A percentile compares a stretch with the other conserved stretches of the same genome.
phyloP scores from a whole-genome alignment of 2,113 vertebrate genomes.

The Tragelaphus strepsiceros region DNA sequence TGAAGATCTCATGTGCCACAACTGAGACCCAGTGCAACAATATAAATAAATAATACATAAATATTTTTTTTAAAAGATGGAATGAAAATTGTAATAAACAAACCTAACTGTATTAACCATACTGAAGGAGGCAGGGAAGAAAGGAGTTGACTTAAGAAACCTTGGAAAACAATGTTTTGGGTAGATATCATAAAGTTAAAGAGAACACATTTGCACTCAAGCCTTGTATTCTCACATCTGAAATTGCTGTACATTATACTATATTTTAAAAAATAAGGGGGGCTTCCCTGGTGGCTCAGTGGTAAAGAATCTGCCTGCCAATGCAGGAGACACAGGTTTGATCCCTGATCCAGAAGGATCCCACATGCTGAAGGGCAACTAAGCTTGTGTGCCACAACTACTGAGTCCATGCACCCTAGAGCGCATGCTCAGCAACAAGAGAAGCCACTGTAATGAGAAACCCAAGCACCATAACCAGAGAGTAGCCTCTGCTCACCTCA shows the following conservation, averaged over 20 bases:
- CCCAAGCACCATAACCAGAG: background rate
- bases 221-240: background rate
- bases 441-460: background rate
- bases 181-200: background rate
- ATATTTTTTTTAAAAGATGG: background rate
- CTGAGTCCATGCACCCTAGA: background rate
- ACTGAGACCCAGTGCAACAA: background rate
- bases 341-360: background rate
- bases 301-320: background rate
- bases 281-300: background rate
- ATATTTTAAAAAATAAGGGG: background rate
- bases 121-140: background rate
- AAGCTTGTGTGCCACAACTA: background rate
- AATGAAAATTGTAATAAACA: background rate
- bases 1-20: background rate
- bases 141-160: background rate
- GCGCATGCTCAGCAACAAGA: background rate
- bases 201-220: background rate
- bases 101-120: background rate
- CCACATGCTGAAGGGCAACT: fast-evolving
- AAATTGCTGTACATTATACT: background rate
- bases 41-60: background rate
- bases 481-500: background rate
- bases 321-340: background rate
- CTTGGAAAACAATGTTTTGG: background rate